A percentile compares a stretch with the other conserved stretches of the same genome.
These are phyloP conservation scores for Myiotriccus ornatus DNA, from an alignment of 2,797 vertebrate species.

Conservation along the genomic window DNA sequence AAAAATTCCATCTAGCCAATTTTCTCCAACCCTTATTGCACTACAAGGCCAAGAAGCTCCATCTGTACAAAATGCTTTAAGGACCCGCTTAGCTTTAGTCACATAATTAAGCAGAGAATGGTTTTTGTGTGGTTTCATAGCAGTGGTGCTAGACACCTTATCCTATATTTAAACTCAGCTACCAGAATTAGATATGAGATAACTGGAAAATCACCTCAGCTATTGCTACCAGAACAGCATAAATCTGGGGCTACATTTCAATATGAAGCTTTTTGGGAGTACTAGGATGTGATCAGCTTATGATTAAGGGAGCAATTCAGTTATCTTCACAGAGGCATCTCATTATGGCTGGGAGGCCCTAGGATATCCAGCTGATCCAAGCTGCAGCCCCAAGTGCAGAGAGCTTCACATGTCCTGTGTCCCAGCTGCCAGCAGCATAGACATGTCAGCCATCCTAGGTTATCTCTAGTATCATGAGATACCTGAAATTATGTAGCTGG, in stretches of 20 bases:
- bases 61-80: not conserved
- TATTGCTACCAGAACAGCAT: not conserved
- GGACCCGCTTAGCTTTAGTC: not conserved
- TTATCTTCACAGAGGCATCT: not conserved
- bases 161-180: not conserved
- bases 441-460: not conserved
- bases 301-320: not conserved
- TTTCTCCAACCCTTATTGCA: not conserved
- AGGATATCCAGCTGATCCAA: not conserved
- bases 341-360: not conserved
- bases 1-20: not conserved
- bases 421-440: not conserved
- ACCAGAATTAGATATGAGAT: not conserved
- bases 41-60: not conserved
- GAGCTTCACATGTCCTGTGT: not conserved
- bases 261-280: not conserved
- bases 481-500: not conserved
- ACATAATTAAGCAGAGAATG: not conserved
- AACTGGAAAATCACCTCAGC: not conserved
- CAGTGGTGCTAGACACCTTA: not conserved
- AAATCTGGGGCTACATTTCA: not conserved
- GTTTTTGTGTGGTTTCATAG: not conserved
- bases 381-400: not conserved
- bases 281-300: not conserved
- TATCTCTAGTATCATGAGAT: not conserved